Evolutionary conservation across 2,113 vertebrate genomes (phyloP), one percentile per base, ranked within the genome.

Genomic region (Osmerus mordax): DNA sequence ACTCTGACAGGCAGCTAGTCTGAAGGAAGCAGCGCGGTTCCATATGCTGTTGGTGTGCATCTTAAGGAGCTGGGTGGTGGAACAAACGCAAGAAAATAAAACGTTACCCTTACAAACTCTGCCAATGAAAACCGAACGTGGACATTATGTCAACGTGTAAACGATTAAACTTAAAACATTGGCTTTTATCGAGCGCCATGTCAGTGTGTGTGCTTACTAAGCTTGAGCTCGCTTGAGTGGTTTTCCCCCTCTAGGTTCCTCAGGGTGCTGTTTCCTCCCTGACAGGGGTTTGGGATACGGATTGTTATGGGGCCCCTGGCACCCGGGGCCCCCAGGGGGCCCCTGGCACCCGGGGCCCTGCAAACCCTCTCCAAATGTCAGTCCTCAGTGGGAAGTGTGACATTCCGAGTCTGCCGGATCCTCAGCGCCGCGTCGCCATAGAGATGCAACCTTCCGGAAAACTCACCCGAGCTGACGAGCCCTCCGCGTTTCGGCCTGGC

Each of bases 331-430:
- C 13, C 60, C 28, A 47, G 65, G 58, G 73, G 72, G 72, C 65
- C 88, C 73, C 75, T 70, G 83, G 76, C 29, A 72, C 16, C 0
- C 25, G 5, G 4, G 16, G 4, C 28, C 29, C 73, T 76, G 67
- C 86, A 84, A 87, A 85, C 74, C 77, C 81, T 67, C 81, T 89
- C 78, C 79, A 91, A 92, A 92, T 92, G 91, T 84, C 91, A 91
- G 82, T 90, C 86, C 85, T 90, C 86, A 74, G 75, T 85, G 89
- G 85, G 78, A 90, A 85, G 81, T 77, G 86, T 92, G 91, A 91
- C 91, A 92, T 93, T 93, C 85, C 74, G 70, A 80, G 65, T 71
- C 71, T 86, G 87, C 86, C 83, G 88, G 84, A 85, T 87, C 77
- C 78, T 79, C 83, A 77, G 73, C 81, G 67, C 74, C 67, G 79